Evolutionary conservation across 2,113 vertebrate species (phyloP).

Genomic region (Plestiodon gilberti): DNA sequence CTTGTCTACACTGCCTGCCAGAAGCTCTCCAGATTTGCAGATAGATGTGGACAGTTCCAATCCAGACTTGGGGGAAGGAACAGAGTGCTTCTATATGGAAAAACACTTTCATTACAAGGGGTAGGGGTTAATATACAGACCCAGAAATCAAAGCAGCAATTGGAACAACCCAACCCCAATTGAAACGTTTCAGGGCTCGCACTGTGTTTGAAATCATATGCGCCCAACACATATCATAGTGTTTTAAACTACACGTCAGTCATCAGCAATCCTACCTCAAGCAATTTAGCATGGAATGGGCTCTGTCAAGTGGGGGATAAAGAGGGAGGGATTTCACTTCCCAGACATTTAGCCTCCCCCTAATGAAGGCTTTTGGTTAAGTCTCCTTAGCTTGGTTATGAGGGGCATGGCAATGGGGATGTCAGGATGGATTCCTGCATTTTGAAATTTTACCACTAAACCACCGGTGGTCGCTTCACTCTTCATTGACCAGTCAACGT

Average conservation of each 20-base stretch:
- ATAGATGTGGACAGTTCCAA: too few relatives aligned
- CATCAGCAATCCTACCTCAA: not conserved
- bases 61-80: not conserved
- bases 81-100: not conserved
- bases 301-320: constrained; percentile 11
- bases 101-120: too few relatives aligned
- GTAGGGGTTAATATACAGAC: constrained; percentile 40
- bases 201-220: constrained; percentile 8
- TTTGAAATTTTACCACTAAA: too few relatives aligned
- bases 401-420: too few relatives aligned
- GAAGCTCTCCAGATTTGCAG: too few relatives aligned
- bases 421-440: too few relatives aligned
- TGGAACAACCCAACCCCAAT: constrained; percentile 27
- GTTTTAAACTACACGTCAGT: not conserved
- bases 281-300: constrained; percentile 2
- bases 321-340: not conserved
- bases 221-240: not conserved
- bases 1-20: too few relatives aligned
- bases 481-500: too few relatives aligned
- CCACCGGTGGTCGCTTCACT: too few relatives aligned
- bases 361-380: not conserved
- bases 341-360: not conserved
- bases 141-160: constrained; percentile 24
- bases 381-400: not conserved
- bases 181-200: constrained; percentile 9